phyloP scores from a whole-genome alignment of 2,113 vertebrate species.

The Dasyornis broadbenti region DNA sequence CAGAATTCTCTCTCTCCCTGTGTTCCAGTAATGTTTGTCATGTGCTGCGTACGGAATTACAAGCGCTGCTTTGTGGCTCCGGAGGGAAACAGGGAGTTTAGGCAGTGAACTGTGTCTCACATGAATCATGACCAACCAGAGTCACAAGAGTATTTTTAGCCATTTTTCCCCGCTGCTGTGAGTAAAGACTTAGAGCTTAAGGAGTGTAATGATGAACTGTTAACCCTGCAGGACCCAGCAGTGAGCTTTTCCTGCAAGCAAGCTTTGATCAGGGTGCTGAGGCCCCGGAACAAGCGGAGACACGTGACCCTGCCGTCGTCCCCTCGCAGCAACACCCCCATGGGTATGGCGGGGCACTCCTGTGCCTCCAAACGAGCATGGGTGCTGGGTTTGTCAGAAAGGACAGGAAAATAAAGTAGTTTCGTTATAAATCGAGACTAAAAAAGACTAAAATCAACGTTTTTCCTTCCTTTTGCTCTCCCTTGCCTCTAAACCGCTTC shows the following conservation, averaged over 20 bases:
- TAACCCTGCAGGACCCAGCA: constrained; percentile 83
- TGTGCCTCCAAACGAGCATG: not conserved
- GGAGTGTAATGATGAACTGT: not conserved
- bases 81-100: not conserved
- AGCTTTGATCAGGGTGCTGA: constrained; percentile 92
- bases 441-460: not conserved
- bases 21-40: not conserved
- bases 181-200: not conserved
- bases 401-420: not conserved
- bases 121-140: not conserved
- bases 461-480: not conserved
- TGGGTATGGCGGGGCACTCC: constrained; percentile 75
- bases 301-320: constrained; percentile 96
- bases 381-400: not conserved
- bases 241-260: constrained; percentile 99
- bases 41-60: not conserved
- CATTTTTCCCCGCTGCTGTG: not conserved
- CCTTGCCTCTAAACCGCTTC: not conserved
- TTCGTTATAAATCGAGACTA: not conserved
- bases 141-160: not conserved
- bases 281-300: constrained; percentile 92
- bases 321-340: constrained; percentile 96
- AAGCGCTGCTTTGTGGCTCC: not conserved
- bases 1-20: not conserved
- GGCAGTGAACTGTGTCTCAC: not conserved